Evolutionary conservation across 2,888 invertebrate species (phyloP).

Genomic region (Ormyrus rosae): DNA sequence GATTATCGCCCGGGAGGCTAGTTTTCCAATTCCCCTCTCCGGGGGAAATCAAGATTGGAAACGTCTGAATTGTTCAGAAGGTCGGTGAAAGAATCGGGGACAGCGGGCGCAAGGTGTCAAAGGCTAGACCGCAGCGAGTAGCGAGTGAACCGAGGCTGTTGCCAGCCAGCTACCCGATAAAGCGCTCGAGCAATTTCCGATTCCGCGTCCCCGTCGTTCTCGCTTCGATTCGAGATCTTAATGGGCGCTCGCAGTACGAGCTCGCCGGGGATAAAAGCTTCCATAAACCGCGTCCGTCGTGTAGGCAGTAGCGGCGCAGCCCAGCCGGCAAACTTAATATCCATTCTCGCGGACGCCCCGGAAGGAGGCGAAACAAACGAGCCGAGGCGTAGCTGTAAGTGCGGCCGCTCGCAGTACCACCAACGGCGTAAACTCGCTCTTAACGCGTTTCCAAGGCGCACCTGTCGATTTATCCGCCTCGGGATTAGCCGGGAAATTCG

Average conservation of each 20-base stretch:
- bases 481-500: no score
- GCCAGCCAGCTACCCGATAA: background rate
- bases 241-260: slow-evolving; percentile 46
- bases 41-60: background rate
- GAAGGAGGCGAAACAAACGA: slow-evolving; percentile 60
- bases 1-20: no score
- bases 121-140: background rate
- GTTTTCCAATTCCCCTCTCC: no score
- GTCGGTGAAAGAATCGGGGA: slow-evolving; percentile 1
- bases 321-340: slow-evolving; percentile 61
- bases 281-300: slow-evolving; percentile 59
- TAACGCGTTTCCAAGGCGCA: no score
- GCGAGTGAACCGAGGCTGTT: background rate
- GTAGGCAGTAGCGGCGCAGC: slow-evolving; percentile 1
- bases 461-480: no score
- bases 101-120: background rate
- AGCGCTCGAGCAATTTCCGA: slow-evolving; percentile 42
- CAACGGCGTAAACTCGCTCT: no score
- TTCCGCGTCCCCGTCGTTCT: slow-evolving; percentile 45
- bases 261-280: slow-evolving; percentile 59
- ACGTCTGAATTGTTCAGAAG: slow-evolving; percentile 7
- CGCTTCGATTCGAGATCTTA: slow-evolving; percentile 58
- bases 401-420: background rate
- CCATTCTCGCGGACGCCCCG: slow-evolving; percentile 61
- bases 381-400: slow-evolving; percentile 35